Conservation (phyloP, 1,140 invertebrate genomes). For the Tetragonula clypearis region DNA sequence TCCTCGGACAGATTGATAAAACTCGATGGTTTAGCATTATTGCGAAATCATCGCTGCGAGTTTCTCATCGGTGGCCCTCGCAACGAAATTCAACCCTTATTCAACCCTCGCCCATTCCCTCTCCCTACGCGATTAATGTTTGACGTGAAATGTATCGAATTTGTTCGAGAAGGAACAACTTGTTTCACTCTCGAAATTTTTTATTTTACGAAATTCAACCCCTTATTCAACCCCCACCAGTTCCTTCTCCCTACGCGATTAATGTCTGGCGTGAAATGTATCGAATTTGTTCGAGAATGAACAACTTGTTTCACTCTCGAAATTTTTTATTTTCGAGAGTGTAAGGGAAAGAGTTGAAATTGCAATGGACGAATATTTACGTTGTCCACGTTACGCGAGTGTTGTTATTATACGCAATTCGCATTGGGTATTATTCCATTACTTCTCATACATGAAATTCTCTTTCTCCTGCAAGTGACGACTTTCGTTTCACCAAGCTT, state of each 20-base stretch:
- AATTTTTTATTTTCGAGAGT: neutral
- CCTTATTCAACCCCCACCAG: neutral
- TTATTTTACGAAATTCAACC: neutral
- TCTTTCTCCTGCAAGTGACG: too few species aligned
- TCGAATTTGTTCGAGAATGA: neutral
- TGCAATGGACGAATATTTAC: too few species aligned
- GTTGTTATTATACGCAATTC: too few species aligned
- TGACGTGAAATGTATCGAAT: neutral
- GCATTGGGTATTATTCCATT: too few species aligned
- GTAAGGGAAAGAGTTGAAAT: too few species aligned
- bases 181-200: neutral
- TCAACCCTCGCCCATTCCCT: neutral
- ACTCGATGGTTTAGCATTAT: neutral
- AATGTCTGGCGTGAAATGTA: neutral
- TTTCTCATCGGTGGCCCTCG: neutral
- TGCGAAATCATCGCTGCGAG: neutral
- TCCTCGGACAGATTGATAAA: neutral
- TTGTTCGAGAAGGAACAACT: neutral
- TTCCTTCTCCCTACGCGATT: neutral
- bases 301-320: neutral
- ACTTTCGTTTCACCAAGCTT: too few species aligned
- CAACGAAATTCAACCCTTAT: neutral
- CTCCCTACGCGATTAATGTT: neutral
- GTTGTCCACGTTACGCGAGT: too few species aligned
- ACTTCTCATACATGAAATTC: too few species aligned